phyloP scores from a whole-genome alignment of 1,140 invertebrate species.

The Brachionus koreanus region DNA sequence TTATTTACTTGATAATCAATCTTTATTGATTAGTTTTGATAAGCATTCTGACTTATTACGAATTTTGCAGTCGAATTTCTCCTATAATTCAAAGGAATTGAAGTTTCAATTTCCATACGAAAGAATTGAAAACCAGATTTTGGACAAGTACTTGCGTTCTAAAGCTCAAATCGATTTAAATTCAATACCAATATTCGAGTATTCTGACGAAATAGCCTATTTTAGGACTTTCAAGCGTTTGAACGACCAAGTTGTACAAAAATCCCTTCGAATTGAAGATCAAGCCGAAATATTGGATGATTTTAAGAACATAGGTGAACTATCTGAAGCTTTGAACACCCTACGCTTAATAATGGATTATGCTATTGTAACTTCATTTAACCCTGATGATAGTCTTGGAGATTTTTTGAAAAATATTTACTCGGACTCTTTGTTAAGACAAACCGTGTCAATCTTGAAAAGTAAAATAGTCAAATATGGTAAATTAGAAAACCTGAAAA shows the following conservation, averaged over 20 bases:
- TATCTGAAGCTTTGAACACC: constrained; percentile 18
- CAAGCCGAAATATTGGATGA: not conserved
- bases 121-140: constrained; percentile 1
- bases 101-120: constrained; percentile 1
- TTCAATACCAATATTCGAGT: not conserved
- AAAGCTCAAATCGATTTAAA: not conserved
- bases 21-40: not conserved
- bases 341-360: not conserved
- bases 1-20: not conserved
- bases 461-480: constrained; percentile 8
- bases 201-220: constrained; percentile 14
- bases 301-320: constrained; percentile 21
- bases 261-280: not conserved
- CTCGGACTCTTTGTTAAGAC: not conserved
- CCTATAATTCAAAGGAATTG: not conserved
- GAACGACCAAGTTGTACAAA: not conserved
- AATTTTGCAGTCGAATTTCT: constrained; percentile 1
- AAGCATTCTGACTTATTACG: not conserved
- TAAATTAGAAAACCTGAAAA: not conserved
- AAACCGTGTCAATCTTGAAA: not conserved
- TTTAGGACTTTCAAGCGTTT: not conserved
- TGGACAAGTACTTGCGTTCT: not conserved
- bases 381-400: not conserved
- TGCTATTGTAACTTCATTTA: not conserved
- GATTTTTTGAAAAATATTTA: constrained; percentile 15